phyloP scores from a whole-genome alignment of 2,113 vertebrate species.

The Sciurus niger region DNA sequence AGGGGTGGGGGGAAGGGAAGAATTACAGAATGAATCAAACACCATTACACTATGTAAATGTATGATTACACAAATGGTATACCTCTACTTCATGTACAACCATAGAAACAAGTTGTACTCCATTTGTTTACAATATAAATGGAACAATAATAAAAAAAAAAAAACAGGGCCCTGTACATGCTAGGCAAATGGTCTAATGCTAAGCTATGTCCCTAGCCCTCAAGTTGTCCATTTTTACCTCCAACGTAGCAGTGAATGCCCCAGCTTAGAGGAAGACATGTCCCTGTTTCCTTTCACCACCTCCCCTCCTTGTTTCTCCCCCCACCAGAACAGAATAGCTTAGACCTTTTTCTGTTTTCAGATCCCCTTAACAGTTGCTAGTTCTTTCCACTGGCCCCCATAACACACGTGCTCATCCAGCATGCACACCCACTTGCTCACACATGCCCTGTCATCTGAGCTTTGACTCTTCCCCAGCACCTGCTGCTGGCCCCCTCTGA shows the following conservation, averaged over 20 bases:
- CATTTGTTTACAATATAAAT: too few species aligned
- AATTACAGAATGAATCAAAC: too few species aligned
- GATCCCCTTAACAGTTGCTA: constrained; percentile 71
- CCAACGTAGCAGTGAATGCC: background rate
- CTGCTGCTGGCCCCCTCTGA: constrained; percentile 97
- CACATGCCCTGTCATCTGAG: background rate
- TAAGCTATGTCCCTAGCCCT: background rate
- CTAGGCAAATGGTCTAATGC: background rate
- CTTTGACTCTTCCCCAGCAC: constrained; percentile 89
- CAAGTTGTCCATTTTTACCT: background rate
- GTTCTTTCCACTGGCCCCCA: constrained; percentile 48
- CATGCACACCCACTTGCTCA: background rate
- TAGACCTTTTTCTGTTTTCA: constrained; percentile 69
- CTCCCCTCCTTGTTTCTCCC: background rate
- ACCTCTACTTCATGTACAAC: too few species aligned
- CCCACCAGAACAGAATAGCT: constrained; percentile 16
- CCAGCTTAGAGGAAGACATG: background rate
- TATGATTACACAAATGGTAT: too few species aligned
- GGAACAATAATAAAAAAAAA: too few species aligned
- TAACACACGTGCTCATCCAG: background rate
- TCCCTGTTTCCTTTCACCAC: background rate
- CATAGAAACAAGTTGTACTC: too few species aligned
- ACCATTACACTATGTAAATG: too few species aligned
- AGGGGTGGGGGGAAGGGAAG: too few species aligned
- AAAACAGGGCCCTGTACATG: background rate